Evolutionary conservation across 2,797 vertebrate genomes (phyloP).

Genomic region (Muraenolepis orangiensis): DNA sequence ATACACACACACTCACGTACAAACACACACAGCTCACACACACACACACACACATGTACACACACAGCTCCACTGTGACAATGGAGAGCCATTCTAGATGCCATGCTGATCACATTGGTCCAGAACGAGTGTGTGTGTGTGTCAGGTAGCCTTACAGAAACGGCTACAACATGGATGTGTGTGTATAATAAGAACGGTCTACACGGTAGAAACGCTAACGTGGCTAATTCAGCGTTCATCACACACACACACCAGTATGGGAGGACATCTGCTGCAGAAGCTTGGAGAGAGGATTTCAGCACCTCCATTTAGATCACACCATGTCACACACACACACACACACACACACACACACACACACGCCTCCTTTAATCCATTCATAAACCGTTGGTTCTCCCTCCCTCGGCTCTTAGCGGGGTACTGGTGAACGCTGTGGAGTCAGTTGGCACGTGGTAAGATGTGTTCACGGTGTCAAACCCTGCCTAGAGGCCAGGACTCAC

Average conservation of each 20-base stretch:
- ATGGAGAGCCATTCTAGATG: constrained; percentile 43
- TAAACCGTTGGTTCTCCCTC: constrained; percentile 53
- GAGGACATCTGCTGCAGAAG: constrained; percentile 54
- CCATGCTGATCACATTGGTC: constrained; percentile 55
- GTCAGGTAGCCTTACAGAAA: neutral
- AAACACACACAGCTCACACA: no score
- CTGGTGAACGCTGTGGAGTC: constrained; percentile 49
- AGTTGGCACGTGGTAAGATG: constrained; percentile 52
- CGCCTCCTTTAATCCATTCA: constrained; percentile 47
- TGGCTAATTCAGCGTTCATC: constrained; percentile 38
- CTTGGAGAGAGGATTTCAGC: constrained; percentile 39
- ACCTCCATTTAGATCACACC: constrained; percentile 46
- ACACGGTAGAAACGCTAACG: constrained; percentile 43
- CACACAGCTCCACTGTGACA: constrained; percentile 19
- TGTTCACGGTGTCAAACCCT: constrained; percentile 31
- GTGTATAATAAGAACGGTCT: constrained; percentile 36
- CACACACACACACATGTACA: no score
- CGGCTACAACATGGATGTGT: neutral
- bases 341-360: no score
- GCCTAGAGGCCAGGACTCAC: no score
- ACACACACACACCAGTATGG: constrained; percentile 19
- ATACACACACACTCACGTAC: constrained; percentile 6
- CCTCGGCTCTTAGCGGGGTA: constrained; percentile 31
- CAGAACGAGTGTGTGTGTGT: neutral
- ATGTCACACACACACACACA: neutral